Base-by-base conservation (phyloP, 2,797 vertebrate genomes). In the Todus mexicanus region DNA sequence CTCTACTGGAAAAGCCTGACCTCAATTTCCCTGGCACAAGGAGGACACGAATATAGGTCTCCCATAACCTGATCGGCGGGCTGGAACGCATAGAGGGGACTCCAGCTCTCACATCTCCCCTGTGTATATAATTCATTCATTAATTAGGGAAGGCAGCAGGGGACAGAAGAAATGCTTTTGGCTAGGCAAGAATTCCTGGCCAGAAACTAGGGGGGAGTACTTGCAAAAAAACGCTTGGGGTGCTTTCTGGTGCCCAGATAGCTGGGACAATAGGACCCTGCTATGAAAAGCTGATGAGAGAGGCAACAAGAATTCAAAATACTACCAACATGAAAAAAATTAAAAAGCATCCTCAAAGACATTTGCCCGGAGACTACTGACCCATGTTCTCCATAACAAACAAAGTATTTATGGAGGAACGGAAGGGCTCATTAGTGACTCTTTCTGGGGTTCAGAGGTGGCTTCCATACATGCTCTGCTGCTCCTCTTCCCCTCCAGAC, bases 331-430 rank as follows among this genome's bases (percentile, higher is more conserved):
- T 5, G 40, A 14, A 25, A 23, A 18, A 7, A 9, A 20, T 53
- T 1, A 5, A 64, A 71, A 43, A 40, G 5, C 22, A 80, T 26
- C 7, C 33, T 75, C 8, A n/a, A 83, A 66, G 13, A 31, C 25
- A 40, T 64, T 48, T 73, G 9, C 38, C 45, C 83, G 0, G 0
- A 31, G 27, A 43, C 7, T 5, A 45, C 16, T 15, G 75, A 75
- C 10, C 16, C 54, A 33, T 0, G 0, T 17, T 64, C 57, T 20
- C 25, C 54, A 54, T 7, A 20, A 38, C 15, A 40, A 21, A n/a
- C 3, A 6, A 31, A 70, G 33, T 6, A 21, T 37, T 68, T 9
- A 42, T 0, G 2, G 29, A 78, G 56, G 60, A 82, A 54, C 2
- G 9, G 73, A 57, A 71, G 31, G 35, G 59, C 37, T 61, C 38